Percentiles rank a stretch among this genome's conserved stretches.
Evolutionary conservation across 2,797 vertebrate genomes (phyloP).

Genomic region (Clarias fuscus): DNA sequence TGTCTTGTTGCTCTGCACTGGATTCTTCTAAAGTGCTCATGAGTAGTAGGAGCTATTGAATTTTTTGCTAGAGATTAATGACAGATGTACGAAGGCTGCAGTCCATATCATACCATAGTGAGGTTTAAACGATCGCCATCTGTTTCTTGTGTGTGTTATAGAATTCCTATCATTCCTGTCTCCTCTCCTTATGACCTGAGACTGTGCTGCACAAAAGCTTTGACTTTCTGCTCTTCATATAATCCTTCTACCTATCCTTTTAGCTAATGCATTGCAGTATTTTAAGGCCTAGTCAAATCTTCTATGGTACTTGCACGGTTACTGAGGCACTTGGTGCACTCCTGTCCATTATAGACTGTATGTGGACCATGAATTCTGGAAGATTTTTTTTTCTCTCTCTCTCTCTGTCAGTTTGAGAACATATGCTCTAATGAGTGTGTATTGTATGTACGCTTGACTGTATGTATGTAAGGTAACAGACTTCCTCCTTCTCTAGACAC

Average conservation of each 20-base stretch:
- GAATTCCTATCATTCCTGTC: slow-evolving; percentile 42
- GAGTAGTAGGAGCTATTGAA: not conserved
- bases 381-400: slow-evolving; percentile 32
- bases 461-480: slow-evolving; percentile 63
- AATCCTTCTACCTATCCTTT: slow-evolving; percentile 46
- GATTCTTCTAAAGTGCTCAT: not conserved
- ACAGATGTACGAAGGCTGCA: slow-evolving; percentile 19
- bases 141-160: slow-evolving; percentile 19
- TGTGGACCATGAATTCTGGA: slow-evolving; percentile 59
- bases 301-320: slow-evolving; percentile 61
- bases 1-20: not conserved
- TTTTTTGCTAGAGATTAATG: slow-evolving; percentile 16
- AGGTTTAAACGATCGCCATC: not conserved
- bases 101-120: slow-evolving; percentile 15
- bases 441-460: slow-evolving; percentile 70
- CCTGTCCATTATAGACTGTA: slow-evolving; percentile 64
- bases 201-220: slow-evolving; percentile 73
- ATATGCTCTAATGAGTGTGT: slow-evolving; percentile 66
- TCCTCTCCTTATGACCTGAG: slow-evolving; percentile 57
- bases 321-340: slow-evolving; percentile 62
- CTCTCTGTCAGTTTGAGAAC: slow-evolving; percentile 59
- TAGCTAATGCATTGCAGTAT: slow-evolving; percentile 61
- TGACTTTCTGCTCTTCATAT: slow-evolving; percentile 56
- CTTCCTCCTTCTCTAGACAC: slow-evolving; percentile 64
- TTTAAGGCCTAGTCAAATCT: slow-evolving; percentile 61